These are phyloP conservation scores for Hypena proboscidalis DNA, from an alignment of 2,888 invertebrate genomes.

Conservation along the genomic window DNA sequence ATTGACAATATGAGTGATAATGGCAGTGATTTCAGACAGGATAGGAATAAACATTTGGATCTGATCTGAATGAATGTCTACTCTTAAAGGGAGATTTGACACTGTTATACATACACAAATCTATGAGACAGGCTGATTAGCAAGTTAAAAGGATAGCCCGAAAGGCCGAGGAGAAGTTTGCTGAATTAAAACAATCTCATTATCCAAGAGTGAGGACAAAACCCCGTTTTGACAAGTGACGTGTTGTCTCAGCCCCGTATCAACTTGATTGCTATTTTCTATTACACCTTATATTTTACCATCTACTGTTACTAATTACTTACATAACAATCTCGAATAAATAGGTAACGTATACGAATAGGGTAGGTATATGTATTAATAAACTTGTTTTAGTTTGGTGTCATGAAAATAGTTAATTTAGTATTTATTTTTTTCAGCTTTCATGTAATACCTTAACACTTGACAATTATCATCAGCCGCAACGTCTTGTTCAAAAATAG, in stretches of 20 bases:
- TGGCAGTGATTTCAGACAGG: no score
- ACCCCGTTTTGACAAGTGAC: constrained; percentile 51
- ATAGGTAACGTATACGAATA: neutral
- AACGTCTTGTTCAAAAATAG: no score
- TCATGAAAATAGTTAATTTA: no score
- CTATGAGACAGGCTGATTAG: constrained; percentile 73
- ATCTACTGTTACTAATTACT: constrained; percentile 5
- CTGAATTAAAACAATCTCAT: constrained; percentile 72
- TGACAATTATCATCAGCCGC: no score
- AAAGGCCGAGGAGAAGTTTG: constrained; percentile 54
- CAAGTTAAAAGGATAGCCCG: constrained; percentile 69
- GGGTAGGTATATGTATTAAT: neutral
- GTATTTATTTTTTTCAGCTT: no score
- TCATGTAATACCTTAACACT: no score
- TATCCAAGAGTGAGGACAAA: constrained; percentile 55
- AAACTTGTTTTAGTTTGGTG: neutral
- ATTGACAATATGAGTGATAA: no score
- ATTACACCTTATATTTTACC: constrained; percentile 2
- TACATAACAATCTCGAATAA: neutral
- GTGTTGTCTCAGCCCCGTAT: constrained; percentile 30
- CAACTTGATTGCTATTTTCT: constrained; percentile 41
- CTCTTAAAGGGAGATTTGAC: constrained; percentile 54
- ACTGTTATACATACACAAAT: constrained; percentile 53
- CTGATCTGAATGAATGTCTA: no score
- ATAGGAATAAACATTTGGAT: no score